Evolutionary conservation across 1,140 invertebrate species (phyloP).

Genomic region (Ceratina australensis): DNA sequence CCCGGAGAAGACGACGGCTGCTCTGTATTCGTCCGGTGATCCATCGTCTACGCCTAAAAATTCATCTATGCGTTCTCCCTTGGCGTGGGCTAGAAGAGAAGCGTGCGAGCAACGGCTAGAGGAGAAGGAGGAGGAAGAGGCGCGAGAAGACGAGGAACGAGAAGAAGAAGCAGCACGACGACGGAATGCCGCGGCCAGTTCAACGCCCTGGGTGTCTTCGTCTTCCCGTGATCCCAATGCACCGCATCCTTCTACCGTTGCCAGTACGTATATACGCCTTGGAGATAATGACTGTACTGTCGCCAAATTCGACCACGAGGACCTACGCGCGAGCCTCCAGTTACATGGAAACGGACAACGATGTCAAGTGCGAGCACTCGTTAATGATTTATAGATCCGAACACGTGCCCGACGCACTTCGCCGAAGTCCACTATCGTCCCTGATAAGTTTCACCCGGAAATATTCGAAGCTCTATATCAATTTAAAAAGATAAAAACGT

Average conservation of each 20-base stretch:
- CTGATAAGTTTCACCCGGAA: background rate
- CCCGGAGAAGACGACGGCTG: constrained; percentile 34
- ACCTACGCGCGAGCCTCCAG: background rate
- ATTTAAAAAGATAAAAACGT: background rate
- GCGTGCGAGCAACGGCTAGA: background rate
- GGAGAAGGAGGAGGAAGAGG: background rate
- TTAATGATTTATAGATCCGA: constrained; percentile 38
- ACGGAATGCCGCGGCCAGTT: constrained; percentile 67
- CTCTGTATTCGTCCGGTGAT: constrained; percentile 62
- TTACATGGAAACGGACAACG: constrained; percentile 43
- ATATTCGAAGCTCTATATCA: constrained; percentile 20
- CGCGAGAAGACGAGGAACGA: background rate
- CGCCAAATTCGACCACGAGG: constrained; percentile 49
- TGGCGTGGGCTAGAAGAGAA: background rate
- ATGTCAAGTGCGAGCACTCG: constrained; percentile 38
- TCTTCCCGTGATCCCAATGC: constrained; percentile 54
- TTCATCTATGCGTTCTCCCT: constrained; percentile 57
- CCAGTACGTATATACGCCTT: constrained; percentile 10
- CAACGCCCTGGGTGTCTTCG: constrained; percentile 63
- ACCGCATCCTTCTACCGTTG: constrained; percentile 29
- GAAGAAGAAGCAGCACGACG: constrained; percentile 43
- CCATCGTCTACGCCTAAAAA: constrained; percentile 66
- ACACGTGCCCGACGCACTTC: background rate
- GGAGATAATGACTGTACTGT: constrained; percentile 60
- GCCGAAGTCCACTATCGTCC: background rate